Base-by-base conservation (phyloP, 1,140 invertebrate genomes). In the Diorhabda carinulata region DNA sequence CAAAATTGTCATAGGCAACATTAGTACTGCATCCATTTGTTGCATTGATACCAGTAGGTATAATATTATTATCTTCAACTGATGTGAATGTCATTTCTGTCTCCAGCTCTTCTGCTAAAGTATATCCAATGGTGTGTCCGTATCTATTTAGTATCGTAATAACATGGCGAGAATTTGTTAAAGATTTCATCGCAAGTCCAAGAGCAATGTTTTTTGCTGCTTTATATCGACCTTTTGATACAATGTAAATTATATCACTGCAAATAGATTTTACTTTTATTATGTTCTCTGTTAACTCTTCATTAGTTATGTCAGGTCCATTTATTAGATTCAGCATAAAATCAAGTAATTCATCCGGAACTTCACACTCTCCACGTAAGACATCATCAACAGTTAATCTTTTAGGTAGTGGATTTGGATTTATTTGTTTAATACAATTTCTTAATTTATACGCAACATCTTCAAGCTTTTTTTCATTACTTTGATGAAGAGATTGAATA, bases 1-100 rank as follows among this genome's bases (percentile, higher is more conserved):
- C 82, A 67, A 78, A 84, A 74, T 83, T 84, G 66, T 83, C 82
- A 67, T 74, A 84, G 1, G 81, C 82, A 59, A 83, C 71, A 62
- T 74, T 64, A 56, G 81, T 83, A 61, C 58, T 68, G n/a, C 70
- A 57, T 40, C 69, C 42, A 43, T 69, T 59, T 57, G n/a, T n/a
- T 64, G 25, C 43, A 62, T 3, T 40, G 65, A 80, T 80, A 4
- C 70, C 73, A n/a, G 65, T 9, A 10, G 80, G 78, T 71, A 73
- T 72, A 40, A 76, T 5, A 41, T 42, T 57, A 1, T 70, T 68
- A 5, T 57, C 3, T 65, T 69, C 0, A 7, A 69, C 8, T 2
- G 69, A 73, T 3, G 74, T 66, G 59, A 10, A 68, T n/a, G 79
- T 76, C 60, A 71, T 60, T 72, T 74, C 76, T 6, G 77, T 80